phyloP scores from a whole-genome alignment of 2,113 vertebrate species.

The Thunnus thynnus region DNA sequence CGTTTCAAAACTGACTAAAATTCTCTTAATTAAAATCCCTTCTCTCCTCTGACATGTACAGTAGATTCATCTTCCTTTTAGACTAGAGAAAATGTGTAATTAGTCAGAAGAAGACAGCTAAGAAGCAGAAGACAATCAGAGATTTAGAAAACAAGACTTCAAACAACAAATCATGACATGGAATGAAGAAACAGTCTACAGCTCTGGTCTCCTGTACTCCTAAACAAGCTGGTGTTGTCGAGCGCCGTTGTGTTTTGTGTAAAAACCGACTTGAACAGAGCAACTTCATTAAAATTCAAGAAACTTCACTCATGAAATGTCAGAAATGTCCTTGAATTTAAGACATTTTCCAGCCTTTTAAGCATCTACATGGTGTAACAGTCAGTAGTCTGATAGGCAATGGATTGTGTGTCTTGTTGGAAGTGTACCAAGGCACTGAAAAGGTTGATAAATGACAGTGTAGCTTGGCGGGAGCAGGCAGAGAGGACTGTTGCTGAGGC shows the following conservation, averaged over 20 bases:
- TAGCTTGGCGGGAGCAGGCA: conserved; percentile 50
- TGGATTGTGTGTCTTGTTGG: conserved; percentile 9
- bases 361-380: neutral
- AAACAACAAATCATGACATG: neutral
- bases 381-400: neutral
- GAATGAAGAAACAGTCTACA: neutral
- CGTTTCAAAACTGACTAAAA: too few species aligned
- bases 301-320: neutral
- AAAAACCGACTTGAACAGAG: neutral
- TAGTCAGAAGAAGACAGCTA: too few species aligned
- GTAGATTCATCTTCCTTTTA: too few species aligned
- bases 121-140: too few species aligned
- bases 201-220: neutral
- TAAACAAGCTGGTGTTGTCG: neutral
- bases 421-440: conserved; percentile 31
- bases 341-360: conserved; percentile 4
- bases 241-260: neutral
- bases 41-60: too few species aligned
- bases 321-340: neutral
- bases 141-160: too few species aligned
- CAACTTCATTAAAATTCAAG: neutral
- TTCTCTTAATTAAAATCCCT: too few species aligned
- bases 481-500: conserved; percentile 50
- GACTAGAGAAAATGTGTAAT: too few species aligned
- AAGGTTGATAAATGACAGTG: conserved; percentile 54